These are phyloP conservation scores for Lophius piscatorius DNA, from an alignment of 2,113 vertebrate genomes.

Conservation along the genomic window DNA sequence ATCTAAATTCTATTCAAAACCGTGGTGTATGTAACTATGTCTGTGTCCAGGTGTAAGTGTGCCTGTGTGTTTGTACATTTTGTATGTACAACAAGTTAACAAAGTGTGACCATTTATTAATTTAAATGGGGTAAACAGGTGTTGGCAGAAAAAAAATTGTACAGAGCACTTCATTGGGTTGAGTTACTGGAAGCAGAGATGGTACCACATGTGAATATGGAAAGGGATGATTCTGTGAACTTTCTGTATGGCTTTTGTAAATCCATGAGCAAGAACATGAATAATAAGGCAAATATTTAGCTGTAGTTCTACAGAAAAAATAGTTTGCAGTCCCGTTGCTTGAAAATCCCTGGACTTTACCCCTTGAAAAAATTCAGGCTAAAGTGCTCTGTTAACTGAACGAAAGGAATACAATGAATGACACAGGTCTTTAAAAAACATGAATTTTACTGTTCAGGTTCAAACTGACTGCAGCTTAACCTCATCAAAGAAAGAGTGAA, in stretches of 20 bases:
- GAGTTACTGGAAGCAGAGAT: background rate
- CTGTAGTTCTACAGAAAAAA: background rate
- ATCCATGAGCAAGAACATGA: background rate
- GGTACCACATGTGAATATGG: background rate
- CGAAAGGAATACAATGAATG: constrained; percentile 13
- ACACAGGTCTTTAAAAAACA: constrained; percentile 12
- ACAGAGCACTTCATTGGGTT: background rate
- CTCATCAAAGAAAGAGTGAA: constrained; percentile 40
- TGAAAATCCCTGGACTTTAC: background rate
- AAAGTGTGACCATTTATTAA: too few species aligned
- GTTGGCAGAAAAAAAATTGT: too few species aligned
- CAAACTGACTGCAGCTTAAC: constrained; percentile 7
- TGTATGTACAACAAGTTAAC: too few species aligned
- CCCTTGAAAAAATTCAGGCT: background rate
- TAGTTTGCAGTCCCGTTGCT: background rate
- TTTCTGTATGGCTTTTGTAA: background rate
- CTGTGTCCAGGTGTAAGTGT: background rate
- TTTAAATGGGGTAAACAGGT: too few species aligned
- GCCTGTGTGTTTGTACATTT: too few species aligned
- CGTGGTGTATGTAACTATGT: background rate
- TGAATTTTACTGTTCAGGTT: constrained; percentile 26
- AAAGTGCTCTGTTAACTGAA: background rate
- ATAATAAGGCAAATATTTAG: background rate
- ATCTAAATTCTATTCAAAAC: constrained; percentile 1
- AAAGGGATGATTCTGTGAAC: background rate